Conservation (phyloP, 1,140 invertebrate genomes). For the Nymphalis io region DNA sequence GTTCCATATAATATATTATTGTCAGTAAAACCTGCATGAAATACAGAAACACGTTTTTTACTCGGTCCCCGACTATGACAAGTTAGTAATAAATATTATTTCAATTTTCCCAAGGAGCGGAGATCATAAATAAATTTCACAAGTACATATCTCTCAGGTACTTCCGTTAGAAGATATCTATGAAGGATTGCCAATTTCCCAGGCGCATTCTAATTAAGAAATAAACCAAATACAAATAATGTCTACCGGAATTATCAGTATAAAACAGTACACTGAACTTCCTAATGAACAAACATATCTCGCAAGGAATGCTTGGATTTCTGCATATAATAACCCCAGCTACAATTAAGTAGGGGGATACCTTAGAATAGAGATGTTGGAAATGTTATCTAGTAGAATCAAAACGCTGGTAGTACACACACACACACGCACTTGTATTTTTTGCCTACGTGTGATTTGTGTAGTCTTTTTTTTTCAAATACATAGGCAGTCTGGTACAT, state of each 20-base stretch:
- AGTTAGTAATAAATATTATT: too few species aligned
- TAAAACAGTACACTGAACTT: constrained; percentile 20
- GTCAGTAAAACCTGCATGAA: too few species aligned
- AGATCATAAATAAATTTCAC: background rate
- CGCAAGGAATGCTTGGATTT: constrained; percentile 15
- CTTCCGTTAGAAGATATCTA: background rate
- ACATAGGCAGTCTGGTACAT: too few species aligned
- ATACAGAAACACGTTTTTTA: too few species aligned
- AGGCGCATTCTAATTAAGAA: constrained; percentile 19
- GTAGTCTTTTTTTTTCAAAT: too few species aligned
- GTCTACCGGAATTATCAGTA: constrained; percentile 23
- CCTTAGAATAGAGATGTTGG: background rate
- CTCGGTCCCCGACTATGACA: too few species aligned
- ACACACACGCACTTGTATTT: too few species aligned
- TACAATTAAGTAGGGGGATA: constrained; percentile 31
- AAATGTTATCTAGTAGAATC: background rate
- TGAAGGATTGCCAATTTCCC: background rate
- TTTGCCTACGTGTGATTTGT: too few species aligned
- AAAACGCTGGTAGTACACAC: too few species aligned
- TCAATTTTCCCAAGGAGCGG: too few species aligned
- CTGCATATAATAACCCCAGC: constrained; percentile 28
- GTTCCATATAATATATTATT: too few species aligned
- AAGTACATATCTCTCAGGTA: background rate
- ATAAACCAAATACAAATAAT: constrained; percentile 18
- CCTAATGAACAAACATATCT: constrained; percentile 36